Evolutionary conservation across 1,140 invertebrate genomes (phyloP).

Genomic region (Adoxophyes honmai): DNA sequence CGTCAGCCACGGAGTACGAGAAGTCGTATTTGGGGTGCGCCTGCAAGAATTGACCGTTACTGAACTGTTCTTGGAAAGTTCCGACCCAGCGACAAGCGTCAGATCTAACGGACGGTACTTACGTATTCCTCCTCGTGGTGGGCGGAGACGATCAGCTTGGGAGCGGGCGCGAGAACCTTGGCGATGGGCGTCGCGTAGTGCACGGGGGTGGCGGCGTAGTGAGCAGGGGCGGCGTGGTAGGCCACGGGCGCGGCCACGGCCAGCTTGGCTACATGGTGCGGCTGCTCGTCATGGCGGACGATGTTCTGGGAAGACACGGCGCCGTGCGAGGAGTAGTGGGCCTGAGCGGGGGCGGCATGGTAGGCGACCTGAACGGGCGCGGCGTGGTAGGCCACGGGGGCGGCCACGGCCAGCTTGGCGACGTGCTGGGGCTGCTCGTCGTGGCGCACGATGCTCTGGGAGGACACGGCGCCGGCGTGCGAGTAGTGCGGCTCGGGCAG

Average conservation of each 20-base stretch:
- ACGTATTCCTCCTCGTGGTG: conserved; percentile 24
- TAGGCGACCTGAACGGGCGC: conserved; percentile 33
- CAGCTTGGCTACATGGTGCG: conserved; percentile 26
- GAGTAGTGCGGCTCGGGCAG: conserved; percentile 44
- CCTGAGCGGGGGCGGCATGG: conserved; percentile 27
- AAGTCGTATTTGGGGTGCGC: conserved; percentile 60
- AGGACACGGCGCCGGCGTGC: conserved; percentile 34
- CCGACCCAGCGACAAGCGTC: background rate
- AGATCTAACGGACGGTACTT: background rate
- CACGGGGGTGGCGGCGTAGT: conserved; percentile 49
- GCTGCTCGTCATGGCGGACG: conserved; percentile 40
- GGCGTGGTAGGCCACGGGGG: conserved; percentile 26
- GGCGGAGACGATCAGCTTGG: conserved; percentile 17
- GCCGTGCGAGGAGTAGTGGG: conserved; percentile 34
- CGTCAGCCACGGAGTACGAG: conserved; percentile 67
- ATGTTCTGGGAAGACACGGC: conserved; percentile 27
- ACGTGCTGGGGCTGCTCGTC: conserved; percentile 2
- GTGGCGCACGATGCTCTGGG: conserved; percentile 31
- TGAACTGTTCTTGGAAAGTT: background rate
- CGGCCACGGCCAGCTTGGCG: conserved; percentile 16
- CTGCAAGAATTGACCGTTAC: conserved; percentile 21
- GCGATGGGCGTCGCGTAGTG: conserved; percentile 46
- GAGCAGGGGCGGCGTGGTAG: conserved; percentile 30
- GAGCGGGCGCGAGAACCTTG: conserved; percentile 21
- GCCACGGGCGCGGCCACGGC: conserved; percentile 50